Evolutionary conservation across 2,113 vertebrate species (phyloP), one percentile per base, ranked within the genome.

Genomic region (Oncorhynchus clarkii): DNA sequence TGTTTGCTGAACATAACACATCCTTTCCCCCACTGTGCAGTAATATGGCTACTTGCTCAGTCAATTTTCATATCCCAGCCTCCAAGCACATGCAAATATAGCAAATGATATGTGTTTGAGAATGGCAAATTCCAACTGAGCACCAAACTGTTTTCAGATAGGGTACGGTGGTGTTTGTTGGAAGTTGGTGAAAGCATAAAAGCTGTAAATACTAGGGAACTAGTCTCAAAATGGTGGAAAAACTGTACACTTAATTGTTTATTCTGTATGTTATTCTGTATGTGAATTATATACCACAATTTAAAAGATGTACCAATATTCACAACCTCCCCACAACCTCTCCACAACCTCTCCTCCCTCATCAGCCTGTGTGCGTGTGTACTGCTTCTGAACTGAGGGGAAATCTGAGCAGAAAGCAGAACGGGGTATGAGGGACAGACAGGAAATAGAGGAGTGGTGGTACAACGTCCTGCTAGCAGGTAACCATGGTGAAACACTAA

Each of bases 11-110:
- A 89, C 84, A 89, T 88, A 83, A 88, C 90, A 88, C 84, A 80
- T 77, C 89, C 86, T 82, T 82, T 86, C 91, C 89, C 92, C 91
- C 83, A 91, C 93, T 92, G 92, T 86, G 92, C 87, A 81, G 84
- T 92, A 91, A 92, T 92, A 92, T 92, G 91, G 85, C 92, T 91
- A 92, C 93, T 93, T 92, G 89, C 89, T 92, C 90, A 93, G 88
- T 91, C 92, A 92, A 93, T 94, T 94, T 93, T 88, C 91, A 80
- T 64, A 89, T 91, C 89, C 85, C 92, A 91, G 92, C 90, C 91
- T 92, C 91, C 85, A 51, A 86, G 86, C 88, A 87, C 88, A 92
- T 91, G 90, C 89, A 91, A 88, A 92, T 91, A 90, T 90, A 85
- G 83, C 71, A 86, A 82, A 87, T 85, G 87, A 88, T 86, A 79